Evolutionary conservation across 2,888 invertebrate genomes (phyloP), one percentile per base, ranked within the genome.

Genomic region (Pelosia muscerda): DNA sequence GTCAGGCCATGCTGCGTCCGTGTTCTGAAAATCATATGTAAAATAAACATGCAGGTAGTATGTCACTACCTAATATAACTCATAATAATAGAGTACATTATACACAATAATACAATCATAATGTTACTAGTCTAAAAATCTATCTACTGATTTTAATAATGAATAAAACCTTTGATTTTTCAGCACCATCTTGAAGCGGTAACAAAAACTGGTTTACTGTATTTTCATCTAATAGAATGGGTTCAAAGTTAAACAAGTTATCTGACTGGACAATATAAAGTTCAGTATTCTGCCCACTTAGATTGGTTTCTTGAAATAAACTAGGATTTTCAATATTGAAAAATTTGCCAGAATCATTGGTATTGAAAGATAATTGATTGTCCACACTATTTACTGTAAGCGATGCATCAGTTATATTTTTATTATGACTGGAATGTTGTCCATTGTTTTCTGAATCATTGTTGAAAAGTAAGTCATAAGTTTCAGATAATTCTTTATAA

Each of bases 151-250:
- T 38, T 34, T 64, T 19, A 22, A 62, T 28, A 57, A 23, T 9
- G 11, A 28, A 57, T n/a, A 53, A 65, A 54, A 90, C 91, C 89
- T 88, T 84, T 42, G 84, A 75, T 60, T 74, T 78, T 61, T 83
- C 86, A 19, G 83, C 71, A 49, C 89, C 80, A 63, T 81, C 84
- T 77, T 89, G 89, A 66, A 91, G 80, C 4, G 94, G 94, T 65
- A 94, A 78, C 65, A 94, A 84, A 81, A 94, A 94, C 74, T 94
- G 92, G 67, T 94, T 93, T 8, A 94, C 93, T 23, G 91, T 94
- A 75, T 90, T 92, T 65, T 94, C 94, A 76, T 94, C 94, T 53
- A 94, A 79, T 53, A 94, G 80, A 55, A 88, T 91, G 34, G 94
- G 89, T 77, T 91, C 93, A 73, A 89, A 91, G 73, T 89, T 92